phyloP scores from a whole-genome alignment of 2,797 vertebrate genomes.

The Melanotaenia pygmaea region DNA sequence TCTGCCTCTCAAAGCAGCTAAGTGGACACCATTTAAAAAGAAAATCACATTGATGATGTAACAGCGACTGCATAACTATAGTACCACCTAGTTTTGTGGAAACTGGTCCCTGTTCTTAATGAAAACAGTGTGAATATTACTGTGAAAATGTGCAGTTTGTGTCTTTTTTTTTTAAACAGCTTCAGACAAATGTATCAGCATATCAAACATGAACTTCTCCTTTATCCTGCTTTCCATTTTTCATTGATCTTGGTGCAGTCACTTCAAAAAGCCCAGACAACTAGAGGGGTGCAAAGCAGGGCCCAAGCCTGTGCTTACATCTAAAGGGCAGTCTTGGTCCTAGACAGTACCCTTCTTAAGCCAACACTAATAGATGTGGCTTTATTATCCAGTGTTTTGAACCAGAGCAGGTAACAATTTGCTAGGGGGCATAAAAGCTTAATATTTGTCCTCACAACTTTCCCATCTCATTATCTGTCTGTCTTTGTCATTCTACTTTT shows the following conservation, averaged over 20 bases:
- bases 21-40: neutral
- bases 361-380: slow-evolving; percentile 34
- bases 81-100: neutral
- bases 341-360: slow-evolving; percentile 43
- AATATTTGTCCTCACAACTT: slow-evolving; percentile 37
- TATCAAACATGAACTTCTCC: slow-evolving; percentile 57
- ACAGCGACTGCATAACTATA: neutral
- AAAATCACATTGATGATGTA: neutral
- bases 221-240: slow-evolving; percentile 63
- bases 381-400: slow-evolving; percentile 51
- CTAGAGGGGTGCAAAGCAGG: slow-evolving; percentile 65
- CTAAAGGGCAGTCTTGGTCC: slow-evolving; percentile 55
- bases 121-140: slow-evolving; percentile 3
- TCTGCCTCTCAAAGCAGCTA: neutral
- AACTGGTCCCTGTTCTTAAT: neutral
- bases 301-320: slow-evolving; percentile 49
- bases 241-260: slow-evolving; percentile 57
- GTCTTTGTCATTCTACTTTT: slow-evolving; percentile 20
- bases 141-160: slow-evolving; percentile 6
- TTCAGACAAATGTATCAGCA: slow-evolving; percentile 72
- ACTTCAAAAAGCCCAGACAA: slow-evolving; percentile 59
- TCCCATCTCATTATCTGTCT: slow-evolving; percentile 27
- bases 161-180: slow-evolving; percentile 25
- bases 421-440: slow-evolving; percentile 54
- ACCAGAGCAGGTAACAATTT: slow-evolving; percentile 42